Evolutionary conservation across 2,797 vertebrate species (phyloP).

Genomic region (Malurus splendens): DNA sequence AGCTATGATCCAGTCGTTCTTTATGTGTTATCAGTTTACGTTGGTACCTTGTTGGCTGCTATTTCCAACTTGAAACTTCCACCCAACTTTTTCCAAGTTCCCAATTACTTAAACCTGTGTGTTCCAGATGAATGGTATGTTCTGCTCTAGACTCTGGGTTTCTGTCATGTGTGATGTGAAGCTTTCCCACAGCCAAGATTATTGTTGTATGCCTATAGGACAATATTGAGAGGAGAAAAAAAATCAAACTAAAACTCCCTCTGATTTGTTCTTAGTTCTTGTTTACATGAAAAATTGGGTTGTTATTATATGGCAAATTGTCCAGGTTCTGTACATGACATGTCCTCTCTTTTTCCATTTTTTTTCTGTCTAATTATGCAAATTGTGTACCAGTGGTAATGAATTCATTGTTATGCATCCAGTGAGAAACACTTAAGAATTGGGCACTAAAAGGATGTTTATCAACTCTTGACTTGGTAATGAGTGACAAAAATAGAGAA

Average conservation of each 20-base stretch:
- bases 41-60: slow-evolving; percentile 72
- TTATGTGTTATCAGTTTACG: slow-evolving; percentile 69
- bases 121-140: slow-evolving; percentile 67
- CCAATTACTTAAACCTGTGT: slow-evolving; percentile 61
- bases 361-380: slow-evolving; percentile 75
- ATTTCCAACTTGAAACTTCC: slow-evolving; percentile 62
- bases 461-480: slow-evolving; percentile 78
- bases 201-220: slow-evolving; percentile 48
- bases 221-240: slow-evolving; percentile 42
- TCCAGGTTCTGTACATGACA: slow-evolving; percentile 72
- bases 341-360: slow-evolving; percentile 72
- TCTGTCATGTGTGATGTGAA: slow-evolving; percentile 60
- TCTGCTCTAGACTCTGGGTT: slow-evolving; percentile 61
- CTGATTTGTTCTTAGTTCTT: slow-evolving; percentile 55
- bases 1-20: slow-evolving; percentile 56
- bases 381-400: slow-evolving; percentile 81
- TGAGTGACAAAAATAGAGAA: slow-evolving; percentile 75
- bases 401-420: slow-evolving; percentile 79
- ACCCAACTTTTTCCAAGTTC: slow-evolving; percentile 64
- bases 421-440: slow-evolving; percentile 82
- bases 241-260: neutral
- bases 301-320: slow-evolving; percentile 67
- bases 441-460: slow-evolving; percentile 83
- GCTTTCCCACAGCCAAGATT: slow-evolving; percentile 53
- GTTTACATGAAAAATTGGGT: slow-evolving; percentile 70